Base-by-base conservation (phyloP, 2,797 vertebrate species). In the Acanthiza pusilla region DNA sequence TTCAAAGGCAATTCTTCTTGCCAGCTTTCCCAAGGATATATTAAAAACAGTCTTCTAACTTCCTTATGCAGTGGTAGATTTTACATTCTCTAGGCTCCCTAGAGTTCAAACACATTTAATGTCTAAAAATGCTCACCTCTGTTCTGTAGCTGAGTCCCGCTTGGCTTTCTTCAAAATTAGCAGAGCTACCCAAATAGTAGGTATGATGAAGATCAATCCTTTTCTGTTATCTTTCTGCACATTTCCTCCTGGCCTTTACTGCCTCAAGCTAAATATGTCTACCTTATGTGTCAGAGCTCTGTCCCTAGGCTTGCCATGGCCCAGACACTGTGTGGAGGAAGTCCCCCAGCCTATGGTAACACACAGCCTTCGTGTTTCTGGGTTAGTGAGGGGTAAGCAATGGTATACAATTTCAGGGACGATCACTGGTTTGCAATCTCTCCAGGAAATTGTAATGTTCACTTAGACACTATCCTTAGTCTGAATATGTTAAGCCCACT, bases 381-480 rank as follows among this genome's bases (percentile, higher is more conserved):
- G 92, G 53, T 94, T 51, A 72, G 67, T 8, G 61, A 92, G 93
- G 89, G 93, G 93, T 93, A 91, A 90, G 95, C 20, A 27, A 51
- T 51, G 63, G 65, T 61, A 51, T 95, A 78, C 11, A 68, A 63
- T 94, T 97, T 90, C 36, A 95, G 94, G 70, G 86, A 96, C 93
- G 88, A 93, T 67, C 93, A 95, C 94, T 96, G 97, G 92, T 96
- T 89, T 97, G 95, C 91, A 96, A 4, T 94, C 96, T 97, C 77
- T 93, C 90, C 94, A 97, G 97, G 95, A 98, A 98, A 97, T 97
- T 96, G 96, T 96, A 95, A 92, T 90, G 93, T 97, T 97, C 79
- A 43, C 57, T 91, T 91, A 93, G 94, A 96, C 91, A 77, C 94
- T 97, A 96, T 94, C 96, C 95, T 95, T 93, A 96, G 96, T 90